Evolutionary conservation across 2,797 vertebrate species (phyloP).

Genomic region (Eidolon dupreanum): DNA sequence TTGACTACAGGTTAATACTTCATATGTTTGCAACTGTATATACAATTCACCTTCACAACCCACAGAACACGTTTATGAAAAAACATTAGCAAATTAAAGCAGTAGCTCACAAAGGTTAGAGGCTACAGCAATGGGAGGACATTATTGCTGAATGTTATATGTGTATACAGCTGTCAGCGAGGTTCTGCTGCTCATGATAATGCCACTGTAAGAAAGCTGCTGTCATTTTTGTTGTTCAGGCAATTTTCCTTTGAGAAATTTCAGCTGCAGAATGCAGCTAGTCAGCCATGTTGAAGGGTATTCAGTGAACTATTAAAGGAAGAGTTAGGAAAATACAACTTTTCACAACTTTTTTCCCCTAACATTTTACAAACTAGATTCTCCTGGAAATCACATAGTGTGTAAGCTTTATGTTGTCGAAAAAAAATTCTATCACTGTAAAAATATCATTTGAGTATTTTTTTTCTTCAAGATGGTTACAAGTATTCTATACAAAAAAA

Average conservation of each 20-base stretch:
- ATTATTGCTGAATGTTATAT: background rate
- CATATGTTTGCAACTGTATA: background rate
- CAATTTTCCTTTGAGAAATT: slow-evolving; percentile 12
- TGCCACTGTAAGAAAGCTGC: background rate
- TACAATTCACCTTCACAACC: background rate
- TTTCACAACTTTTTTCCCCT: background rate
- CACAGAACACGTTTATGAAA: background rate
- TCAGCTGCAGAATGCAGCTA: background rate
- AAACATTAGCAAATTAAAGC: background rate
- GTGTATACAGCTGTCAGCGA: background rate
- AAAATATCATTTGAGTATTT: background rate
- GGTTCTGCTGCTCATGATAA: background rate
- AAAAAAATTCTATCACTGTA: background rate
- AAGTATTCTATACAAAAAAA: background rate
- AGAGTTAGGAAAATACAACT: background rate
- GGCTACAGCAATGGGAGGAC: background rate
- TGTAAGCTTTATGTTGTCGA: background rate
- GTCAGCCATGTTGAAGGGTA: background rate
- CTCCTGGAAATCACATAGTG: background rate
- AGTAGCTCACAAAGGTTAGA: background rate
- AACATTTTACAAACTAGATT: background rate
- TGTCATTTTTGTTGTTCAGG: background rate
- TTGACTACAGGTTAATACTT: background rate
- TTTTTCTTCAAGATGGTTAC: background rate
- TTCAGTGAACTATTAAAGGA: background rate